Evolutionary conservation across 2,797 vertebrate genomes (phyloP).

Genomic region (Sebastes taczanowskii): DNA sequence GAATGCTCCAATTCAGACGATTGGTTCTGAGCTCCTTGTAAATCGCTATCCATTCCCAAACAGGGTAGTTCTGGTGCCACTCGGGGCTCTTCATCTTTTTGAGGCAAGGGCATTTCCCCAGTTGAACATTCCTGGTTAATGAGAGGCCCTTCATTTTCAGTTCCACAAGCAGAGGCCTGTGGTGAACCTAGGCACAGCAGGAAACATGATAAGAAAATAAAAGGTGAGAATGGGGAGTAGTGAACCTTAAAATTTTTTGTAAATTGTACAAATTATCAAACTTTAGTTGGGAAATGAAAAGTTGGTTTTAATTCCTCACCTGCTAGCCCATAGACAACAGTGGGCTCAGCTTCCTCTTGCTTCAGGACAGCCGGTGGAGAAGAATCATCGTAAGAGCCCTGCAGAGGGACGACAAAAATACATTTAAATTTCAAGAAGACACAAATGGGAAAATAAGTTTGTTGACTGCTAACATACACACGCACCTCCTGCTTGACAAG

Average conservation of each 20-base stretch:
- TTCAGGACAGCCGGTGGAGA: conserved; percentile 48
- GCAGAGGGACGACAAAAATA: neutral
- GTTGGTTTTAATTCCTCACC: conserved; percentile 41
- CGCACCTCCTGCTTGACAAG: conserved; percentile 72
- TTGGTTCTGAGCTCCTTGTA: neutral
- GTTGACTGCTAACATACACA: neutral
- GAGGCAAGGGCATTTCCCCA: neutral
- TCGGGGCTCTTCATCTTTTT: neutral
- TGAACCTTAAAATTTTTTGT: neutral
- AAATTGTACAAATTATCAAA: neutral
- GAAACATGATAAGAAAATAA: neutral
- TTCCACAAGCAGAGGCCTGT: neutral
- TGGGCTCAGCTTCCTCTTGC: conserved; percentile 57
- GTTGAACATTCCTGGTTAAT: conserved; percentile 9
- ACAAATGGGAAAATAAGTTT: neutral
- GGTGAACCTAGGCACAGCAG: conserved; percentile 9
- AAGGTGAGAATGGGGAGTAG: neutral
- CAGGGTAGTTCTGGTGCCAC: neutral
- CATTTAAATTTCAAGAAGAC: neutral
- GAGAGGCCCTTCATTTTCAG: neutral
- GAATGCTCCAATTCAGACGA: conserved; percentile 10
- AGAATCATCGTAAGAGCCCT: conserved; percentile 38
- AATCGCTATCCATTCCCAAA: neutral
- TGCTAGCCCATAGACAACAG: conserved; percentile 23
- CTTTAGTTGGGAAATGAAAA: neutral